phyloP scores from a whole-genome alignment of 2,797 vertebrate species.

The Sebastes taczanowskii region DNA sequence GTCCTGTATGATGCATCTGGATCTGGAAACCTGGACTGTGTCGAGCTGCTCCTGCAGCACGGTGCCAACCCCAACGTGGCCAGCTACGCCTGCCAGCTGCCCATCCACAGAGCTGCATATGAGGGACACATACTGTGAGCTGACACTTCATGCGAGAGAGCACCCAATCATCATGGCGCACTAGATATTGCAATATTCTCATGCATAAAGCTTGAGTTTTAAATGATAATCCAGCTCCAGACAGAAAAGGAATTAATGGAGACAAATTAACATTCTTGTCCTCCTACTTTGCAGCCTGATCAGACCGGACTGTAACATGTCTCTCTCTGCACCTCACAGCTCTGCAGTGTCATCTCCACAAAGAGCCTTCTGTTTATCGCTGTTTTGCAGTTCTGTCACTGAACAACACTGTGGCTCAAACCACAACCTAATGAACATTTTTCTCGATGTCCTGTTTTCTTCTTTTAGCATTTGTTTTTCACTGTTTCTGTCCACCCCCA shows the following conservation, averaged over 20 bases:
- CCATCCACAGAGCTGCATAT: conserved; percentile 88
- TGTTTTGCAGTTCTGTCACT: conserved; percentile 51
- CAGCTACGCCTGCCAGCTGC: conserved; percentile 85
- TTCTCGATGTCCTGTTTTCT: conserved; percentile 35
- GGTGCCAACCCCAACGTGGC: conserved; percentile 87
- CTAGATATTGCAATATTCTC: neutral
- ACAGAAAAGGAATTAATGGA: conserved; percentile 4
- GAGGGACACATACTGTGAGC: conserved; percentile 90
- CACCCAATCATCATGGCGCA: neutral
- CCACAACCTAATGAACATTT: conserved; percentile 61
- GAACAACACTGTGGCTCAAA: conserved; percentile 50
- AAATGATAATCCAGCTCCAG: neutral
- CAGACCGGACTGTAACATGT: conserved; percentile 9
- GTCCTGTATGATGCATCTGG: conserved; percentile 88
- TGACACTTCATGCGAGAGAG: neutral
- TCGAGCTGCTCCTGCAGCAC: conserved; percentile 84
- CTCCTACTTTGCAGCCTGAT: conserved; percentile 31
- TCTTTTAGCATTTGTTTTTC: conserved; percentile 43
- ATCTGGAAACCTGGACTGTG: conserved; percentile 87
- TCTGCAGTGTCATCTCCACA: conserved; percentile 58
- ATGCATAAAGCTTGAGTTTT: neutral
- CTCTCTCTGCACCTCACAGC: conserved; percentile 37
- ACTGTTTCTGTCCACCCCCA: neutral
- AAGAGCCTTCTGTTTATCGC: conserved; percentile 57
- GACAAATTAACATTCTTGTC: conserved; percentile 47